Conservation (phyloP, 2,888 invertebrate genomes). For the Pandemis corylana region DNA sequence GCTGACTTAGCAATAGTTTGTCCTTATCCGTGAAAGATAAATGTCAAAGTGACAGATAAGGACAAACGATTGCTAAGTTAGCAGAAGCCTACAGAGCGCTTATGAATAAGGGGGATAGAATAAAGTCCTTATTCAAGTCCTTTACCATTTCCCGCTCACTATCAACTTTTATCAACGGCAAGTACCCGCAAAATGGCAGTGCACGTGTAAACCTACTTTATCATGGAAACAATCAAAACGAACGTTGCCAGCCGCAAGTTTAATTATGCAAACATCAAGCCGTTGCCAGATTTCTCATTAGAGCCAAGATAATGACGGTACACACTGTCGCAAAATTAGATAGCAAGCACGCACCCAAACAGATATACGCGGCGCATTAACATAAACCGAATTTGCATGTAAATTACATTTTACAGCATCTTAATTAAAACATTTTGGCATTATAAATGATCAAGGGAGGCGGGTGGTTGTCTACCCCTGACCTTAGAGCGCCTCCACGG, state of each 20-base stretch:
- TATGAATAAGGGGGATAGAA: too few species aligned
- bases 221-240: slow-evolving; percentile 81
- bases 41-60: too few species aligned
- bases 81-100: too few species aligned
- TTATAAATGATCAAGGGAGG: slow-evolving; percentile 84
- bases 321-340: slow-evolving; percentile 85
- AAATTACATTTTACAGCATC: slow-evolving; percentile 86
- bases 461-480: slow-evolving; percentile 71
- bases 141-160: background rate
- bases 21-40: too few species aligned
- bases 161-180: slow-evolving; percentile 15
- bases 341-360: slow-evolving; percentile 85
- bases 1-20: too few species aligned
- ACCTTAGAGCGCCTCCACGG: slow-evolving; percentile 67
- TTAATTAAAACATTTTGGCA: slow-evolving; percentile 86
- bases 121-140: background rate
- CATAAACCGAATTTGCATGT: slow-evolving; percentile 87
- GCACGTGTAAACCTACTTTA: slow-evolving; percentile 72
- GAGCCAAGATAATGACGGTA: slow-evolving; percentile 84
- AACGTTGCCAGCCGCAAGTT: slow-evolving; percentile 78
- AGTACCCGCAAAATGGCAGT: slow-evolving; percentile 39
- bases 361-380: slow-evolving; percentile 85
- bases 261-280: slow-evolving; percentile 85
- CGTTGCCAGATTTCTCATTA: slow-evolving; percentile 85
- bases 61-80: too few species aligned